Evolutionary conservation across 2,113 vertebrate species (phyloP).

Genomic region (Zosterops japonicus): DNA sequence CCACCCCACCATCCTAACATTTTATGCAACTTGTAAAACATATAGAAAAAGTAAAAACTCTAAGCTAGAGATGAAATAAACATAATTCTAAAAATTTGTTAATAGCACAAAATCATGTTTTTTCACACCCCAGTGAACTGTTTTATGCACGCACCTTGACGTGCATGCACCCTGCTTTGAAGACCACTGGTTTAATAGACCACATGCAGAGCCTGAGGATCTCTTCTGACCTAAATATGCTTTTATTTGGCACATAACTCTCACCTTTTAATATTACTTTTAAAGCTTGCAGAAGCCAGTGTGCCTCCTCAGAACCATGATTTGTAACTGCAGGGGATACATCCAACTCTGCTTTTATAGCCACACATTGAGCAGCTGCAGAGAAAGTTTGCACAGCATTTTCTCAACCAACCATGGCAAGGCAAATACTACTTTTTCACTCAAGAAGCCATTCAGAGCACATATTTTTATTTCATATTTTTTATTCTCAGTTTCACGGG

Average conservation of each 20-base stretch:
- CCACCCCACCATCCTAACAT: no score
- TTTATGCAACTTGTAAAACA: background rate
- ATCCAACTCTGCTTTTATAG: background rate
- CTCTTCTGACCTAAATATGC: background rate
- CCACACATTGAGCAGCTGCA: background rate
- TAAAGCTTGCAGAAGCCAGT: background rate
- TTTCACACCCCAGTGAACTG: background rate
- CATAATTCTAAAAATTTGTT: background rate
- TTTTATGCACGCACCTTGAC: accelerated
- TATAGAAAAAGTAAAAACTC: background rate
- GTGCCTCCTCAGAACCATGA: background rate
- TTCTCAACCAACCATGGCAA: background rate
- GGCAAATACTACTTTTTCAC: background rate
- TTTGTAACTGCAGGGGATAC: background rate
- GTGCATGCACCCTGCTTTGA: background rate
- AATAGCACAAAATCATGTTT: background rate
- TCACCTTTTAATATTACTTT: background rate
- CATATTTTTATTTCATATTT: background rate
- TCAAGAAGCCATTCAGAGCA: background rate
- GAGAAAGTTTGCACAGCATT: background rate
- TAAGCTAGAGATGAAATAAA: background rate
- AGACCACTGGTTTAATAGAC: background rate
- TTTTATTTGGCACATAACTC: background rate
- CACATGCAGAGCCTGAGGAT: background rate
- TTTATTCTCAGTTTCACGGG: background rate